These are phyloP conservation scores for Apodemia zela DNA, from an alignment of 2,888 invertebrate species.

Conservation along the genomic window DNA sequence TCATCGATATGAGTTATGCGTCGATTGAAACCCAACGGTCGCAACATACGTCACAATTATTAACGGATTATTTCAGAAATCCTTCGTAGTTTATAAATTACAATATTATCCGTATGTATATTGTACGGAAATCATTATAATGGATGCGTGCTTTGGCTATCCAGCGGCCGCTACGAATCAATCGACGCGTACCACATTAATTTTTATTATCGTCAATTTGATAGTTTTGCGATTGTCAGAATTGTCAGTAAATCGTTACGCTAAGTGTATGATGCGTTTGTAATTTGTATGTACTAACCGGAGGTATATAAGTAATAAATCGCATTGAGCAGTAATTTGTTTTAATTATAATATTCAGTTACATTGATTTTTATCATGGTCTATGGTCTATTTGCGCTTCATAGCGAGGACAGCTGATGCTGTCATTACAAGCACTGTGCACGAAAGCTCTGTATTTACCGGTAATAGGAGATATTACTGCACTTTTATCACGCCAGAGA, in stretches of 20 bases:
- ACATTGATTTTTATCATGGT: too few relatives aligned
- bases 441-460: too few relatives aligned
- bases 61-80: background rate
- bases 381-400: too few relatives aligned
- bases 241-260: slow-evolving; percentile 51
- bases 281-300: slow-evolving; percentile 69
- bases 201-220: slow-evolving; percentile 11
- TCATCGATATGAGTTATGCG: background rate
- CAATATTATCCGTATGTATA: too few relatives aligned
- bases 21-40: background rate
- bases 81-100: too few relatives aligned
- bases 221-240: slow-evolving; percentile 9
- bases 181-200: background rate
- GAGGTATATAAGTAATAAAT: slow-evolving; percentile 68
- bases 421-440: too few relatives aligned
- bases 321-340: slow-evolving; percentile 56
- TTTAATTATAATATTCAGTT: slow-evolving; percentile 19
- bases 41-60: background rate
- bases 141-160: background rate
- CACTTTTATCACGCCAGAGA: too few relatives aligned
- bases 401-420: too few relatives aligned
- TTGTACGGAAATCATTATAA: too few relatives aligned
- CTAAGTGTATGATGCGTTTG: slow-evolving; percentile 78
- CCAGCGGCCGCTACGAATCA: background rate
- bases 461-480: too few relatives aligned